Evolutionary conservation across 2,888 invertebrate genomes (phyloP).

Genomic region (Crepidodera aurea): DNA sequence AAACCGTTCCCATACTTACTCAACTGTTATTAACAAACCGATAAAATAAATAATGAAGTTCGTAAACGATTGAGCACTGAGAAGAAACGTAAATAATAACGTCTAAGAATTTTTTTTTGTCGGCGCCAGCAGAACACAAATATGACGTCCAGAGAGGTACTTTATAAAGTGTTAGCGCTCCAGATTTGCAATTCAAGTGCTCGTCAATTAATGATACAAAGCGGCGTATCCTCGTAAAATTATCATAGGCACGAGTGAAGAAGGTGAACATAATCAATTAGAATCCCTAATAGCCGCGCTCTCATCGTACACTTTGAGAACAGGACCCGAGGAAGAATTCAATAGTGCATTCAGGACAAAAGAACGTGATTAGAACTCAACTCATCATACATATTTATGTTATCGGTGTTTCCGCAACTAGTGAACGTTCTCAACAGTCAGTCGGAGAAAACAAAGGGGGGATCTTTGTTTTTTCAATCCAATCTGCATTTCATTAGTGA

Average conservation of each 20-base stretch:
- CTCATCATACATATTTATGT: slow-evolving; percentile 45
- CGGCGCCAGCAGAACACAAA: slow-evolving; percentile 22
- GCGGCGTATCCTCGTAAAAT: slow-evolving; percentile 46
- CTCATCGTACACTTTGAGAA: slow-evolving; percentile 24
- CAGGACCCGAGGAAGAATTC: slow-evolving; percentile 37
- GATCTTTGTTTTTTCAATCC: slow-evolving; percentile 44
- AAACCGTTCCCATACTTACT: no score
- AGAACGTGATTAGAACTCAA: slow-evolving; percentile 47
- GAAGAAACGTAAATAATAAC: background rate
- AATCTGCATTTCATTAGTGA: slow-evolving; percentile 45
- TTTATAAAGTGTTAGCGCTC: slow-evolving; percentile 41
- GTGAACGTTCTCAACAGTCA: slow-evolving; percentile 41
- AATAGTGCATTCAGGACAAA: slow-evolving; percentile 43
- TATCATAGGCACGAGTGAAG: slow-evolving; percentile 49
- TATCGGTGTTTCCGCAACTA: slow-evolving; percentile 44
- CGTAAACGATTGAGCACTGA: no score
- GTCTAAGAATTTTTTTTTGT: background rate
- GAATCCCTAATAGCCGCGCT: slow-evolving; percentile 45
- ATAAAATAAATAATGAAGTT: no score
- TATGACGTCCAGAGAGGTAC: slow-evolving; percentile 29
- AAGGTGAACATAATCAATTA: slow-evolving; percentile 50
- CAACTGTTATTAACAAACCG: no score
- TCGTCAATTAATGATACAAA: slow-evolving; percentile 48
- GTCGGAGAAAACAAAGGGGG: slow-evolving; percentile 40
- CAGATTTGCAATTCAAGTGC: slow-evolving; percentile 48